Conservation (phyloP, 2,888 invertebrate species). For the Diachrysia chrysitis region DNA sequence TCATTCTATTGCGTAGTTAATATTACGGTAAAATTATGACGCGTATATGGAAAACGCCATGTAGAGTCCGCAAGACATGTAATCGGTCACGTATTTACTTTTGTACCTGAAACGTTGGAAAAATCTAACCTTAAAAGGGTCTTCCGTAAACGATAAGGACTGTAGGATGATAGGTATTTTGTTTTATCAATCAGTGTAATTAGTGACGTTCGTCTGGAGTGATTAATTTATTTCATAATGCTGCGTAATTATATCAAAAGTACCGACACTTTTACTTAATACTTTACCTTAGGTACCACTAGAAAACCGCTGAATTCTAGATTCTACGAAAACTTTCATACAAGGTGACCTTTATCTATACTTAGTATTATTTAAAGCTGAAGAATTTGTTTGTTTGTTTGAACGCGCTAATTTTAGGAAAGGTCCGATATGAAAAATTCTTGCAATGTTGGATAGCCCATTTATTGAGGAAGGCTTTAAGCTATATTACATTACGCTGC, state of each 20-base stretch:
- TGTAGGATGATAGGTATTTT: background rate
- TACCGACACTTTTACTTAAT: too few species aligned
- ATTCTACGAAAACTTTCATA: too few species aligned
- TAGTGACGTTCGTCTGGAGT: background rate
- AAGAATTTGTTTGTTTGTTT: too few species aligned
- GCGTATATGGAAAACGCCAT: constrained; percentile 7
- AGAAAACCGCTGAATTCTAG: too few species aligned
- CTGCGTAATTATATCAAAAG: background rate
- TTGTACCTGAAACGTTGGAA: constrained; percentile 14
- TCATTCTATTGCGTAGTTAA: constrained; percentile 4
- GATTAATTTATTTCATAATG: background rate
- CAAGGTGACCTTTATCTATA: too few species aligned
- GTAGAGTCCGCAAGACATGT: constrained; percentile 26
- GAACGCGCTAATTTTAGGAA: too few species aligned
- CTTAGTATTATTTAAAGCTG: too few species aligned
- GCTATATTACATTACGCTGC: too few species aligned
- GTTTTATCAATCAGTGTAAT: background rate
- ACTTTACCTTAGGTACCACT: too few species aligned
- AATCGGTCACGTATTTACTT: constrained; percentile 33
- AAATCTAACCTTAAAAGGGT: constrained; percentile 20
- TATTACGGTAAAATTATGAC: constrained; percentile 19
- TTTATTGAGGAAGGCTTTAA: too few species aligned
- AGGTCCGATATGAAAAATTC: too few species aligned
- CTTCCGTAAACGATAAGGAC: constrained; percentile 31
- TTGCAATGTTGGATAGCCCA: too few species aligned